Evolutionary conservation across 2,113 vertebrate species (phyloP), one percentile per base, ranked within the genome.

Genomic region (human (Homo sapiens)): DNA sequence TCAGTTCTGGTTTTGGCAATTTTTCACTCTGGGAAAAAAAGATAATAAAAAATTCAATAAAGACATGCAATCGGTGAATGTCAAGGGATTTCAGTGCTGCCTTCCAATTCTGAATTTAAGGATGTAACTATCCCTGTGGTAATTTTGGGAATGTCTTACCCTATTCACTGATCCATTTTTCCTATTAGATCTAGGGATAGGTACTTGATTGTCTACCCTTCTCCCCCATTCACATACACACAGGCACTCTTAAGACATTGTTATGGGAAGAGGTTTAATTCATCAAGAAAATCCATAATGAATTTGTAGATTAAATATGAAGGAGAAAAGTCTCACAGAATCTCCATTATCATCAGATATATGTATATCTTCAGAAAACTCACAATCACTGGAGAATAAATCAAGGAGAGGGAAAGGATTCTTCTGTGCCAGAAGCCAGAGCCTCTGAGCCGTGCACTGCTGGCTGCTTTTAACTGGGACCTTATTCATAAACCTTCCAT

Each of bases 331-430:
- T 87, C 92, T 95, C 18, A 50, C 32, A 89, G 90, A 50, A 87
- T 82, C 13, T n/a, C 70, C 35, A 30, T 83, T 84, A 52, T 82
- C 30, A 82, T 73, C 61, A 89, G 55, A 30, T 88, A 17, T 43
- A 2, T 27, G 13, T 38, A 68, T 40, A 45, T 52, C 32, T 97
- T 94, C 48, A 96, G 87, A 83, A 94, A 89, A 93, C 59, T 96
- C 78, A 96, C 72, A 30, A 10, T 66, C 25, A 25, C n/a, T 84
- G 45, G 38, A 86, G 50, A 92, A 25, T 82, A 93, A 95, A 72
- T 64, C 72, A 45, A 70, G 18, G 5, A 48, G 52, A 80, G 20
- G 10, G 7, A 50, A 55, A 79, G 38, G 27, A 88, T 23, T 95
- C 45, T 82, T 25, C 81, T 76, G 9, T 73, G 43, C 13, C 6